A percentile compares a stretch with the other conserved stretches of the same genome.
Conservation (phyloP, 2,888 invertebrate species). For the Melieria picta region DNA sequence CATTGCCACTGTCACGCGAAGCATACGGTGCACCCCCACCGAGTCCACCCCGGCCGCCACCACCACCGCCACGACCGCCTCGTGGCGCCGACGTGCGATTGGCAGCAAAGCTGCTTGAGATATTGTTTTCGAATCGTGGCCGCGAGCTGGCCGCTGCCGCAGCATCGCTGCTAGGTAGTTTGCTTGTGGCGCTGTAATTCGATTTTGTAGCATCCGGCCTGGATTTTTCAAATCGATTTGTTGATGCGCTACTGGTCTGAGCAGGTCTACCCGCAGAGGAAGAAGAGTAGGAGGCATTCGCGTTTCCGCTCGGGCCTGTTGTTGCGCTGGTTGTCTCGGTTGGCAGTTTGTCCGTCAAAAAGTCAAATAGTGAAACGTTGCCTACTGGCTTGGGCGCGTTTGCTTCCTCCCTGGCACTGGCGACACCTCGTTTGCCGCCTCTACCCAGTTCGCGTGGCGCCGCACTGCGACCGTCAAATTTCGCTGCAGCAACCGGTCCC, state of each 20-base stretch:
- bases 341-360: conserved; percentile 80
- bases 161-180: conserved; percentile 29
- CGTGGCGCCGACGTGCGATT: conserved; percentile 44
- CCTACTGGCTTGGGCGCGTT: conserved; percentile 78
- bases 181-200: conserved; percentile 24
- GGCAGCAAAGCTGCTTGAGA: conserved; percentile 64
- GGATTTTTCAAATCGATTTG: conserved; percentile 35
- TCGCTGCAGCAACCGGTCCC: conserved; percentile 23
- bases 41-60: conserved; percentile 40
- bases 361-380: conserved; percentile 83
- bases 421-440: conserved; percentile 50
- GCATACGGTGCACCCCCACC: conserved; percentile 15
- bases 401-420: conserved; percentile 69
- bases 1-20: conserved; percentile 34
- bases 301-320: conserved; percentile 19
- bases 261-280: conserved; percentile 35
- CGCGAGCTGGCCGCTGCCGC: conserved; percentile 38
- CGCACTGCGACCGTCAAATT: conserved; percentile 31
- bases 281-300: neutral
- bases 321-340: conserved; percentile 37
- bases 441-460: conserved; percentile 21
- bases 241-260: conserved; percentile 28
- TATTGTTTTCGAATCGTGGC: conserved; percentile 64
- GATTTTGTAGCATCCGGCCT: conserved; percentile 31
- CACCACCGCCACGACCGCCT: conserved; percentile 13